A percentile compares a stretch with the other conserved stretches of the same genome.
Evolutionary conservation across 2,797 vertebrate genomes (phyloP).

Genomic region (Furcifer pardalis): DNA sequence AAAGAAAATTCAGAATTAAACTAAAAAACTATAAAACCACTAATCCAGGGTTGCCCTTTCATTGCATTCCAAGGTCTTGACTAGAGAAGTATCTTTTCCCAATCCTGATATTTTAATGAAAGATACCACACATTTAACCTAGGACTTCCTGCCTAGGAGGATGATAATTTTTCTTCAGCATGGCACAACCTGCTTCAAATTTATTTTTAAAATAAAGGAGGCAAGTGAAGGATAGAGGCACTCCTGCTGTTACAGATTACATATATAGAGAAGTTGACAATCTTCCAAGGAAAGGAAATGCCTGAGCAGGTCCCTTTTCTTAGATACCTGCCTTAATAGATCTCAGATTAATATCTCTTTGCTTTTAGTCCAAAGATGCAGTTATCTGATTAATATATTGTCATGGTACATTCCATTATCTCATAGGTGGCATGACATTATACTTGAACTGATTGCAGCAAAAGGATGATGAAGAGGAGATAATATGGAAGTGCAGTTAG

Average conservation of each 20-base stretch:
- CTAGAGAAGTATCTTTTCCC: background rate
- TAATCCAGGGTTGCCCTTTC: no score
- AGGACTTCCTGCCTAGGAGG: background rate
- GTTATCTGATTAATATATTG: background rate
- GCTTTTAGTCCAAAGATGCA: background rate
- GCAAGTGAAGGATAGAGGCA: background rate
- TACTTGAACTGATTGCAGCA: background rate
- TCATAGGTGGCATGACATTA: background rate
- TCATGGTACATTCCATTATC: constrained; percentile 3
- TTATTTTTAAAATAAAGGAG: background rate
- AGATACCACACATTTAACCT: background rate
- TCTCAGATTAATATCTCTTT: background rate
- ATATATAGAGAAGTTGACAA: background rate
- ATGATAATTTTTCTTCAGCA: background rate
- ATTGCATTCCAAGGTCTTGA: background rate
- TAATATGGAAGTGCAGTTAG: background rate
- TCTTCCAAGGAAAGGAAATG: background rate
- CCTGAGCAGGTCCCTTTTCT: background rate
- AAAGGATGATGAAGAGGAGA: background rate
- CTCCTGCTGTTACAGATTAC: background rate
- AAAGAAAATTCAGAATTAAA: background rate
- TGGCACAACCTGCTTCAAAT: background rate
- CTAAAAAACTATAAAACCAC: no score
- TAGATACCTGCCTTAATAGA: background rate
- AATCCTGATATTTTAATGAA: background rate